Percentiles rank a stretch among this genome's conserved stretches.
phyloP scores from a whole-genome alignment of 2,888 invertebrate species.

The Eupsilia transversa region DNA sequence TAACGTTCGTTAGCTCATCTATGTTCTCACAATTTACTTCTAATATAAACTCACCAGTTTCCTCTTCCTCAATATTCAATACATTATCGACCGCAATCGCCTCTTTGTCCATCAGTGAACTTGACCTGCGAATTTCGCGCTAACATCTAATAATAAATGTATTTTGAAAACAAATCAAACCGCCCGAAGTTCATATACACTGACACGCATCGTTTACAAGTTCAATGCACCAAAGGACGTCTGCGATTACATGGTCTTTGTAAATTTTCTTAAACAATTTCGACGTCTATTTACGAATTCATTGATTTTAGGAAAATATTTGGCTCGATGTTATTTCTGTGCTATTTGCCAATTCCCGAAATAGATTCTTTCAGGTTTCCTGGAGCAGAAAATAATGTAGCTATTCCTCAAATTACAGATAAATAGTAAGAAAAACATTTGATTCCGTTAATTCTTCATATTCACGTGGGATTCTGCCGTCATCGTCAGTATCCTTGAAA shows the following conservation, averaged over 20 bases:
- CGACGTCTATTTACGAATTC: conserved; percentile 32
- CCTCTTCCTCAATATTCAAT: conserved; percentile 25
- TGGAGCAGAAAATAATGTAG: not conserved
- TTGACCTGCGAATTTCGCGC: conserved; percentile 59
- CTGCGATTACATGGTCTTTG: conserved; percentile 48
- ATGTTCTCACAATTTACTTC: conserved; percentile 13
- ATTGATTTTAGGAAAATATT: conserved; percentile 39
- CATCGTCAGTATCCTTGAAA: conserved; percentile 3
- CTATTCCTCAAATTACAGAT: conserved; percentile 11
- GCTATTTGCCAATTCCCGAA: conserved; percentile 53
- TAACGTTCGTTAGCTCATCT: conserved; percentile 21
- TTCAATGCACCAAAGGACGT: conserved; percentile 67
- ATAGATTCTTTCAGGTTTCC: conserved; percentile 36
- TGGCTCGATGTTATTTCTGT: conserved; percentile 36
- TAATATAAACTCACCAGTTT: conserved; percentile 18
- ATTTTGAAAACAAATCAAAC: conserved; percentile 66
- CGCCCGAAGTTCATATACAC: conserved; percentile 49
- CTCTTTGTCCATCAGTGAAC: conserved; percentile 45
- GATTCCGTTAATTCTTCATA: conserved; percentile 8
- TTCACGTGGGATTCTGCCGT: not conserved
- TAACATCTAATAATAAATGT: conserved; percentile 61
- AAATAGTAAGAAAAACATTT: conserved; percentile 5
- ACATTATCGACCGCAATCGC: conserved; percentile 29
- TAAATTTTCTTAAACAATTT: conserved; percentile 43
- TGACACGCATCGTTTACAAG: conserved; percentile 62